These are phyloP conservation scores for Himantopus leucocephalus DNA, from an alignment of 2,113 vertebrate genomes.

Conservation along the genomic window DNA sequence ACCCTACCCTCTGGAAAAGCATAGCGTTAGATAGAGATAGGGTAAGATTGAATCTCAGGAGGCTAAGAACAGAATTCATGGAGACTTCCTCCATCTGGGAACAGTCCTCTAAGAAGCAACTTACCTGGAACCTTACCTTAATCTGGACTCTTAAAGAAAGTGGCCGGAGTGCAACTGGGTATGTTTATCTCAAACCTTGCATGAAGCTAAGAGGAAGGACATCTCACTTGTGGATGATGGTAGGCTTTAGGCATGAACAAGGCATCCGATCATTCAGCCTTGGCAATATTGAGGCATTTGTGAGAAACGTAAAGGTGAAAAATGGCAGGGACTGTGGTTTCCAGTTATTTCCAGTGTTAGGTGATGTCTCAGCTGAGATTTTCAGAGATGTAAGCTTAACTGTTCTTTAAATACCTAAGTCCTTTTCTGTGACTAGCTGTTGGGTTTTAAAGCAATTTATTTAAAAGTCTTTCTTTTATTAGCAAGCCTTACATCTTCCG, in stretches of 20 bases:
- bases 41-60: not conserved
- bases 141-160: not conserved
- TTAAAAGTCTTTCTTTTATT: conserved; percentile 24
- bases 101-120: not conserved
- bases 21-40: not conserved
- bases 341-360: not conserved
- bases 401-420: not conserved
- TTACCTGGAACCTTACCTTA: not conserved
- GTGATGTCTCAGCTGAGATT: not conserved
- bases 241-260: not conserved
- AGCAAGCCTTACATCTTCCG: not conserved
- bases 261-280: not conserved
- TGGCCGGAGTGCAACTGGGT: not conserved
- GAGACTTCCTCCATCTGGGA: not conserved
- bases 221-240: not conserved
- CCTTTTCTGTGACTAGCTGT: not conserved
- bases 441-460: conserved; percentile 5
- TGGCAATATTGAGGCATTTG: not conserved
- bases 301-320: not conserved
- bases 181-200: not conserved
- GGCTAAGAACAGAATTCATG: not conserved
- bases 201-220: not conserved
- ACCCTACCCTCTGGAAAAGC: not conserved
- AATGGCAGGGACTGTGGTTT: not conserved
- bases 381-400: not conserved